A percentile compares a stretch with the other conserved stretches of the same genome.
phyloP scores from a whole-genome alignment of 2,888 invertebrate genomes.

The Lydus trimaculatus region DNA sequence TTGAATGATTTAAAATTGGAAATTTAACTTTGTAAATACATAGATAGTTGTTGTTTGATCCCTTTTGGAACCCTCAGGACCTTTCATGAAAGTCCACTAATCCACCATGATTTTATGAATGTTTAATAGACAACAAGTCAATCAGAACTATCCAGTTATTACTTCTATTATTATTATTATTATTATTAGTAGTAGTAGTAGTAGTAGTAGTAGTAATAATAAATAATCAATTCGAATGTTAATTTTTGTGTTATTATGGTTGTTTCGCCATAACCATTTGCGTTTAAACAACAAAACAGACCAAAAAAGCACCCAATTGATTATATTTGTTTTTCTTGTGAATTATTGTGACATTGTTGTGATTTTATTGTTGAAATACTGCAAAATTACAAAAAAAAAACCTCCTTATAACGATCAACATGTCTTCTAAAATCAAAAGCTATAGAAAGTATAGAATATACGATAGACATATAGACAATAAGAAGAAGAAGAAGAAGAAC shows the following conservation, averaged over 20 bases:
- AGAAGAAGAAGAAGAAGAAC: neutral
- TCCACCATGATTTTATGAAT: neutral
- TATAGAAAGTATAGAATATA: neutral
- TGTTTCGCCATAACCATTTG: no score
- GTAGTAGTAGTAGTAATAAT: no score
- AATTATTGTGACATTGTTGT: no score
- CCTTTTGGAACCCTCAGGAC: neutral
- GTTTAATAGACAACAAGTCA: neutral
- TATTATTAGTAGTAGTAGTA: no score
- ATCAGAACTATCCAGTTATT: neutral
- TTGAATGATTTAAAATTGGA: neutral
- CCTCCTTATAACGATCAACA: neutral
- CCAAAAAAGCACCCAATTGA: neutral
- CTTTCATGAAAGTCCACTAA: neutral
- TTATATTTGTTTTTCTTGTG: no score
- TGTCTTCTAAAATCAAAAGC: neutral
- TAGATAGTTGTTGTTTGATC: neutral
- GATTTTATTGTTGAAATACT: no score
- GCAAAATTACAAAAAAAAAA: neutral
- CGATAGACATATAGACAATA: neutral
- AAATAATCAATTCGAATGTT: no score
- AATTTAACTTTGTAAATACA: neutral
- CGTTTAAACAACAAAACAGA: neutral
- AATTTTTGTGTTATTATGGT: no score
- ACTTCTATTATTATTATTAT: no score